Conservation (phyloP, 1,140 invertebrate species). For the Euwallacea similis region DNA sequence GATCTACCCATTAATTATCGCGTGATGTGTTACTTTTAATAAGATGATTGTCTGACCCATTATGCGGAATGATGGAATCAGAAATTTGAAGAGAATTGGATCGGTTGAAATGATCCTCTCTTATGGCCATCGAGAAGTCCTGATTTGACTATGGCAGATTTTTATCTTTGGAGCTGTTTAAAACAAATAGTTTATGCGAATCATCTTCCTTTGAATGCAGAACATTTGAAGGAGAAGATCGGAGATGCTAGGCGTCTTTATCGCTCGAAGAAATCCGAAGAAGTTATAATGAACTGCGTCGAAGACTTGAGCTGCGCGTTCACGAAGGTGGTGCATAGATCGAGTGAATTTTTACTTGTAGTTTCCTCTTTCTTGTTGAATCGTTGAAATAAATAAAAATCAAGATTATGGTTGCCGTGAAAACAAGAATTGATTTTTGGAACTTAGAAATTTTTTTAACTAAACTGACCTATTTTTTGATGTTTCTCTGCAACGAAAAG, state of each 20-base stretch:
- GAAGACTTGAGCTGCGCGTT: not conserved
- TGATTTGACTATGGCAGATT: not conserved
- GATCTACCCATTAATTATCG: not conserved
- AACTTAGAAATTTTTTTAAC: not conserved
- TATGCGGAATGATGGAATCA: not conserved
- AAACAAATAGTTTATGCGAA: not conserved
- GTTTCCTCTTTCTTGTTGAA: not conserved
- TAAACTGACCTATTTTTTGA: not conserved
- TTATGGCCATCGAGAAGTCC: not conserved
- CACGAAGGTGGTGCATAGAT: not conserved
- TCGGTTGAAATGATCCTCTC: not conserved
- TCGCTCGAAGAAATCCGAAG: no score
- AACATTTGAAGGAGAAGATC: no score
- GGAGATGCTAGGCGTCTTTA: no score
- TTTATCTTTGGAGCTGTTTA: no score
- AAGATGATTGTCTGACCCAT: not conserved
- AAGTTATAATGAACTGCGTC: not conserved
- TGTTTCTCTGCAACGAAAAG: slow-evolving; percentile 4
- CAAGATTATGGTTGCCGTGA: not conserved
- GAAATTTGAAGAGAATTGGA: not conserved
- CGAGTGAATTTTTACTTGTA: not conserved
- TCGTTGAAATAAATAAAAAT: not conserved
- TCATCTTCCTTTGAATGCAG: not conserved
- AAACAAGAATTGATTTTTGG: not conserved
- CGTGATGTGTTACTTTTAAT: not conserved